Evolutionary conservation across 2,888 invertebrate genomes (phyloP).

Genomic region (Erebia ligea): DNA sequence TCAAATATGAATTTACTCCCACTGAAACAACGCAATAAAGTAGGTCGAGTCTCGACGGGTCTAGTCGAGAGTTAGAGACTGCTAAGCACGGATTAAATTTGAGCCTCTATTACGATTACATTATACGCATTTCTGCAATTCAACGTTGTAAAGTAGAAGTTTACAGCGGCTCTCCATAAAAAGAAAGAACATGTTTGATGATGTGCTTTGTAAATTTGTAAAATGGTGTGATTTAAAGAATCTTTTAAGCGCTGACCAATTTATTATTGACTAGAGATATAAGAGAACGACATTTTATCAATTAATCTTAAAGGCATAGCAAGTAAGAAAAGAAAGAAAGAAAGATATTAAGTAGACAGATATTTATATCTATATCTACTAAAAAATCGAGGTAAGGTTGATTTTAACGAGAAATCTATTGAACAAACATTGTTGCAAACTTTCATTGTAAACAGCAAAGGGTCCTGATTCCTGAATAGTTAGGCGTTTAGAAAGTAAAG

Average conservation of each 20-base stretch:
- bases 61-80: slow-evolving; percentile 20
- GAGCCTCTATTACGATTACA: slow-evolving; percentile 8
- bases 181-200: background rate
- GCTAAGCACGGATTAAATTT: slow-evolving; percentile 27
- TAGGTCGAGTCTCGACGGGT: slow-evolving; percentile 25
- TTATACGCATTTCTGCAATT: slow-evolving; percentile 1
- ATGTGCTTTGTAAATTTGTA: background rate
- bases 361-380: too few species aligned
- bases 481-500: background rate
- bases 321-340: too few species aligned
- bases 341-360: too few species aligned
- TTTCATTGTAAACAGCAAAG: too few species aligned
- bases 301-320: too few species aligned
- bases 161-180: background rate
- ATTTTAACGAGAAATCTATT: background rate
- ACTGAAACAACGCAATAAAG: slow-evolving; percentile 31
- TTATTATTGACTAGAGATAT: background rate
- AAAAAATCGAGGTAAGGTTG: too few species aligned
- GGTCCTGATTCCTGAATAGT: background rate
- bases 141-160: background rate
- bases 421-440: too few species aligned
- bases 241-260: background rate
- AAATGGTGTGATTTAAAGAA: background rate
- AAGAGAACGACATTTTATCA: background rate
- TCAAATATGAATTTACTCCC: slow-evolving; percentile 35